Conservation (phyloP, 2,797 vertebrate species). For the Eurystomus glaucurus region DNA sequence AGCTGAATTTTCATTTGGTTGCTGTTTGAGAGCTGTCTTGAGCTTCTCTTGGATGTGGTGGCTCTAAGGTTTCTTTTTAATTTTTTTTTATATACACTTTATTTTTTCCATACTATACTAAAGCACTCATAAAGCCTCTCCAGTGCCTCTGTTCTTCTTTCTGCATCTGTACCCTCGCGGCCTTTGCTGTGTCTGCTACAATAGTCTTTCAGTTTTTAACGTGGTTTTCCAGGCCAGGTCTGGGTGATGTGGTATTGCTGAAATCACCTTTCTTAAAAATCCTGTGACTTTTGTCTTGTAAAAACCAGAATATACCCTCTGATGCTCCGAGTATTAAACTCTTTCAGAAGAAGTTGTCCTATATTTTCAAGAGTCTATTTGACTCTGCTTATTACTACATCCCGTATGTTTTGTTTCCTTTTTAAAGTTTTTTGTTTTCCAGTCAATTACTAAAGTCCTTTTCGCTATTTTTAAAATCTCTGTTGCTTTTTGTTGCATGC, state of each 20-base stretch:
- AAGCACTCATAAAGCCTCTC: neutral
- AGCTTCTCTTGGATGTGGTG: neutral
- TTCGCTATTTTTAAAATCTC: neutral
- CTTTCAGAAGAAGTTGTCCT: neutral
- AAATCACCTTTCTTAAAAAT: conserved; percentile 23
- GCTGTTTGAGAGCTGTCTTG: neutral
- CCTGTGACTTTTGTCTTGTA: neutral
- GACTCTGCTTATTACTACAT: neutral
- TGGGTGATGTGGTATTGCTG: neutral
- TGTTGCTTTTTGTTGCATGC: neutral
- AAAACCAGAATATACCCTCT: neutral
- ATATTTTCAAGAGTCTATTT: neutral
- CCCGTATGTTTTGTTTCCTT: neutral
- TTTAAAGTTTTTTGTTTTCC: neutral
- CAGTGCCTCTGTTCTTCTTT: neutral
- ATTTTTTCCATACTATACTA: neutral
- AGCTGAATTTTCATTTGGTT: neutral
- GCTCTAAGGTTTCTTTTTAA: neutral
- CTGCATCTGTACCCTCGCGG: neutral
- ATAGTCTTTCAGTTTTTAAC: neutral
- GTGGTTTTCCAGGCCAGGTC: neutral
- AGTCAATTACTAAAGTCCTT: neutral
- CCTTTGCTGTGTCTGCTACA: neutral
- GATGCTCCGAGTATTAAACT: neutral
- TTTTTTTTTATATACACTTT: neutral